These are phyloP conservation scores for Biston stratarius DNA, from an alignment of 2,888 invertebrate species.

Conservation along the genomic window DNA sequence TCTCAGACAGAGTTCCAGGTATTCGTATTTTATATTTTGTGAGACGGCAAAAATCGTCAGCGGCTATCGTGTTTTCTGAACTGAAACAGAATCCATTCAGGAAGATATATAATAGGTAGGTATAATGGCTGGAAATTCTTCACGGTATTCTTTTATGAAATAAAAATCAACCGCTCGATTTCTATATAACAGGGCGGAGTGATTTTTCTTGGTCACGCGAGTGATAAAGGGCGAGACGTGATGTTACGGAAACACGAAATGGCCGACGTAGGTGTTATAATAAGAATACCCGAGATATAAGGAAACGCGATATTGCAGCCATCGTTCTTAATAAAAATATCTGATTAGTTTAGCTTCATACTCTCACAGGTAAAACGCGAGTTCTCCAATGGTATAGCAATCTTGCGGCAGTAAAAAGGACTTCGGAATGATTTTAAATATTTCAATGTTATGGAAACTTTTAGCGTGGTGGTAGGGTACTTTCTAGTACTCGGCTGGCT, in stretches of 20 bases:
- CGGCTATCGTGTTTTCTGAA: constrained; percentile 15
- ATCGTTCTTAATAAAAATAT: neutral
- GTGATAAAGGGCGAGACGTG: constrained; percentile 41
- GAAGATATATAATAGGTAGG: neutral
- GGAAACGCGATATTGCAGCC: constrained; percentile 11
- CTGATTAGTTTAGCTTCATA: neutral
- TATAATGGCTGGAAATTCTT: constrained; percentile 4
- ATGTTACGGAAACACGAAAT: constrained; percentile 40
- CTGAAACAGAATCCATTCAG: constrained; percentile 19
- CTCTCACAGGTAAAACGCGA: too few species aligned
- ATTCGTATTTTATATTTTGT: neutral
- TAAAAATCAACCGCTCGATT: constrained; percentile 39
- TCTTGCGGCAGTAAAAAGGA: too few species aligned
- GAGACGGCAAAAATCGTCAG: neutral
- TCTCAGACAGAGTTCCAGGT: neutral
- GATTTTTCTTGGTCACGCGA: constrained; percentile 56
- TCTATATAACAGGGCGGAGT: constrained; percentile 38
- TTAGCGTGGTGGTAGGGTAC: too few species aligned
- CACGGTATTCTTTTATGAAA: constrained; percentile 12
- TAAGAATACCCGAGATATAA: constrained; percentile 22
- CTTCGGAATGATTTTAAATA: too few species aligned
- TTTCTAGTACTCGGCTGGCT: too few species aligned
- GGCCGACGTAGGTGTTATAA: constrained; percentile 30
- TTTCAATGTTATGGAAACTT: too few species aligned
- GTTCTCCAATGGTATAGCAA: too few species aligned